Base-by-base conservation (phyloP, 2,797 vertebrate species). In the Pseudomugil gertrudae region DNA sequence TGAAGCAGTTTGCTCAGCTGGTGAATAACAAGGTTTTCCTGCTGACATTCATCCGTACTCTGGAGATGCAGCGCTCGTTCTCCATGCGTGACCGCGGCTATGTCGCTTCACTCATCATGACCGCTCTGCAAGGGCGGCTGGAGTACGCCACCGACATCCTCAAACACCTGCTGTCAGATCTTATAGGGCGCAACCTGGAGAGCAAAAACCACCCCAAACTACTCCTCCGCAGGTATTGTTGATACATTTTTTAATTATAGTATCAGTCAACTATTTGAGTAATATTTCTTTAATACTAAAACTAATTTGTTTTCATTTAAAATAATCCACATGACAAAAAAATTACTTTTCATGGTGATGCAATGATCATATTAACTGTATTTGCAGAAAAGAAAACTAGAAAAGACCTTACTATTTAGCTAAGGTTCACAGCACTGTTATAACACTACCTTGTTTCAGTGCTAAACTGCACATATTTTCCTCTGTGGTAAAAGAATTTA, bases 191-290 rank as follows among this genome's bases (percentile, higher is more conserved):
- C 85, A 98, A 98, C 90, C 90, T 99, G 88, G 97, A 99, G 81
- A 98, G 96, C 91, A 98, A 98, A 92, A 99, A 99, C 91, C 97
- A 99, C 78, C 97, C 97, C 64, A 99, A 99, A 63, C 94, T 99
- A 24, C 95, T 99, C 1, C 93, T 99, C 56, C 94, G 97, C 86
- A 96, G 97, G 96, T 98, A 83, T 72, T 17, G 10, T 48, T 26
- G 2, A 27, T 51, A 7, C 21, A 51, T 27, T 27, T 51, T 27
- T 27, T 11, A 50, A 50, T 50, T 4, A 15, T 27, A 14, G 11
- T 51, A 2, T 57, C 47, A 29, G n/a, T 14, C 32, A 27, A 66
- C 8, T 8, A 27, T 26, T 62, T 4, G 13, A 32, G 26, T 15
- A 32, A 32, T 29, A 29, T 38, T 6, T 57, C 43, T 59, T 63